Evolutionary conservation across 30 jellyfish, hydroid and myxozoan species (phyloP).

Genomic region (Euphysa ruthae): DNA sequence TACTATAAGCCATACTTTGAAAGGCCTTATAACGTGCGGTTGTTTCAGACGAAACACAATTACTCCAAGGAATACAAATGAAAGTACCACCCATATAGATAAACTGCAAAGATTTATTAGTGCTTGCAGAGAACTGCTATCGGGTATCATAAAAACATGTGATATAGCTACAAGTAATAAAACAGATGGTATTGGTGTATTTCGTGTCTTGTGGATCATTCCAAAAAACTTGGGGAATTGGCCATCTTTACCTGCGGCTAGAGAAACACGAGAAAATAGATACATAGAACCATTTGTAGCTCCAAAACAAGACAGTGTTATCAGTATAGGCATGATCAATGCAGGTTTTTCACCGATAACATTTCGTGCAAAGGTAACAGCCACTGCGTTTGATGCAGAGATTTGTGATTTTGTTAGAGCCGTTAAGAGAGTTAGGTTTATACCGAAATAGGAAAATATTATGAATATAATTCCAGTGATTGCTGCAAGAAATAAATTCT

Average conservation of each 20-base stretch:
- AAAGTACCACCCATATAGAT: slow-evolving; percentile 48
- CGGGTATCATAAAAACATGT: slow-evolving; percentile 41
- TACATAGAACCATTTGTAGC: slow-evolving; percentile 55
- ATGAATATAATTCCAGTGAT: slow-evolving; percentile 53
- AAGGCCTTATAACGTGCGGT: slow-evolving; percentile 58
- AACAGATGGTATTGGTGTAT: slow-evolving; percentile 56
- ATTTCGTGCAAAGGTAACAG: slow-evolving; percentile 30
- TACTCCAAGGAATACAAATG: slow-evolving; percentile 45
- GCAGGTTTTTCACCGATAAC: slow-evolving; percentile 32
- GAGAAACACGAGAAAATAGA: slow-evolving; percentile 44
- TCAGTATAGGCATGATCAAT: slow-evolving; percentile 47
- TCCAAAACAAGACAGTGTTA: slow-evolving; percentile 58
- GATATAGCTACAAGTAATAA: slow-evolving; percentile 26
- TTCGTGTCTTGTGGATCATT: slow-evolving; percentile 43
- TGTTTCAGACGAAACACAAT: slow-evolving; percentile 35
- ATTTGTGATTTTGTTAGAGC: slow-evolving; percentile 29
- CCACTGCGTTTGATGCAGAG: slow-evolving; percentile 38
- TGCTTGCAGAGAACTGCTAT: slow-evolving; percentile 16
- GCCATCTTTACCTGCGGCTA: slow-evolving; percentile 70
- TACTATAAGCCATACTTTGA: slow-evolving; percentile 36
- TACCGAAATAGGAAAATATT: slow-evolving; percentile 28
- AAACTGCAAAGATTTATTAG: slow-evolving; percentile 37
- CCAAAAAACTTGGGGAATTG: slow-evolving; percentile 51
- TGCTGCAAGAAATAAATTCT: slow-evolving; percentile 39
- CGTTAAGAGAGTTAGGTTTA: slow-evolving; percentile 32